Conservation (phyloP, 53 echinoderm and acorn worm genomes). For the Echinometra lucunter region DNA sequence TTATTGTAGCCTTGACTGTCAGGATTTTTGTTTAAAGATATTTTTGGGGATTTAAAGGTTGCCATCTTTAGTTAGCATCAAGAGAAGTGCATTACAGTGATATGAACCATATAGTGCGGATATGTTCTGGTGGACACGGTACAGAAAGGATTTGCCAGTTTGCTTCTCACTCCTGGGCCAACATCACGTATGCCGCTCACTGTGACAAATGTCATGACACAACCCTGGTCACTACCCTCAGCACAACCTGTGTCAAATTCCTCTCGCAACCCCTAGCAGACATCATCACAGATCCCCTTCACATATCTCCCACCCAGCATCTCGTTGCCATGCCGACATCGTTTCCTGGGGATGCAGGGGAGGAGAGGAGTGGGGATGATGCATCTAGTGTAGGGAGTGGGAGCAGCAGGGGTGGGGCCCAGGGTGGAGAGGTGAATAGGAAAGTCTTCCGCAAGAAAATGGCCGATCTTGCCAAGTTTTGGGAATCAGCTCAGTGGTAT, state of each 20-base stretch:
- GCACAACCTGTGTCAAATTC: constrained; percentile 55
- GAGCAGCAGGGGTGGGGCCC: not conserved
- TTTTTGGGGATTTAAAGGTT: not conserved
- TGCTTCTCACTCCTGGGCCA: not conserved
- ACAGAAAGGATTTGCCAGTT: not conserved
- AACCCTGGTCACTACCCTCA: constrained; percentile 45
- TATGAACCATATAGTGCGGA: constrained; percentile 48
- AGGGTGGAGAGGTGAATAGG: constrained; percentile 43
- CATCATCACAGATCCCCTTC: not conserved
- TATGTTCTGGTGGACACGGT: constrained; percentile 28
- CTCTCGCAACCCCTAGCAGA: constrained; percentile 33
- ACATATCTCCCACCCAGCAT: not conserved
- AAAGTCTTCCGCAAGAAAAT: constrained; percentile 57
- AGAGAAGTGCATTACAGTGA: not conserved
- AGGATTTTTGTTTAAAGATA: not conserved
- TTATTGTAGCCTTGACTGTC: not conserved
- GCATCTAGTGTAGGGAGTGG: constrained; percentile 12
- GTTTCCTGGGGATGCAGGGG: not conserved
- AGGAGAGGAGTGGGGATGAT: constrained; percentile 56
- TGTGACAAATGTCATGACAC: constrained; percentile 23
- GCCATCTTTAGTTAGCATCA: not conserved
- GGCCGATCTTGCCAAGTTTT: constrained; percentile 64
- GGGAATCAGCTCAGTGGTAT: constrained; percentile 65
- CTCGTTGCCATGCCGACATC: not conserved
- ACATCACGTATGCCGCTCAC: not conserved